Percentiles rank a stretch among this genome's conserved stretches.
Evolutionary conservation across 35 echinoderm and acorn worm genomes (phyloP).

Genomic region (Apostichopus japonicus): DNA sequence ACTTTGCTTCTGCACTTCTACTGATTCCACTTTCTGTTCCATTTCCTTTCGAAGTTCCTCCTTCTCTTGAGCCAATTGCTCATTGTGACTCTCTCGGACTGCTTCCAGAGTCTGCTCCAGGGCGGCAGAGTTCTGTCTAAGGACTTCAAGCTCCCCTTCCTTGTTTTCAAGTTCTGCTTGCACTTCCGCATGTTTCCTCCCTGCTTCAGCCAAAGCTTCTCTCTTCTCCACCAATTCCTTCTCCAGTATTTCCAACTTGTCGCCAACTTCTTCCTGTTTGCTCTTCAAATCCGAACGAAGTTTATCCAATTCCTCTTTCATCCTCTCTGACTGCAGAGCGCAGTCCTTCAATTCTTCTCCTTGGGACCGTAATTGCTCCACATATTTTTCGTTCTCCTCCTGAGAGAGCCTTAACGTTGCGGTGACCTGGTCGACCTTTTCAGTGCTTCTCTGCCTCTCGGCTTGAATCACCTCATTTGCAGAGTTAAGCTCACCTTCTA

Average conservation of each 20-base stretch:
- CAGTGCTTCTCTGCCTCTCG: slow-evolving; percentile 71
- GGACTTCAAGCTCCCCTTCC: slow-evolving; percentile 50
- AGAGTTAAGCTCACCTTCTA: slow-evolving; percentile 82
- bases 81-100: slow-evolving; percentile 57
- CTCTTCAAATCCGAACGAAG: slow-evolving; percentile 20
- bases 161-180: slow-evolving; percentile 48
- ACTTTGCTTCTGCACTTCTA: slow-evolving; percentile 79
- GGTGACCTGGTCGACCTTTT: slow-evolving; percentile 64
- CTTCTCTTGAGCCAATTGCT: slow-evolving; percentile 62
- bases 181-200: slow-evolving; percentile 28
- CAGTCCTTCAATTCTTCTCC: slow-evolving; percentile 55
- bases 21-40: slow-evolving; percentile 60
- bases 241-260: slow-evolving; percentile 47
- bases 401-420: slow-evolving; percentile 42
- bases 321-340: slow-evolving; percentile 8
- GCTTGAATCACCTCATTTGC: slow-evolving; percentile 66
- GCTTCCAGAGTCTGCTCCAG: slow-evolving; percentile 46
- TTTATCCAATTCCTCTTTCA: slow-evolving; percentile 31
- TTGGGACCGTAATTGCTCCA: slow-evolving; percentile 53
- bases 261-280: slow-evolving; percentile 42
- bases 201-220: slow-evolving; percentile 37
- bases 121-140: slow-evolving; percentile 6
- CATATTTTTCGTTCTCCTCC: slow-evolving; percentile 45
- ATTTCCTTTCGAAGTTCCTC: slow-evolving; percentile 76
- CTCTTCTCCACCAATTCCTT: slow-evolving; percentile 40